These are phyloP conservation scores for Nematostella vectensis DNA, from an alignment of 92 coral and sea anemone species.

Conservation along the genomic window DNA sequence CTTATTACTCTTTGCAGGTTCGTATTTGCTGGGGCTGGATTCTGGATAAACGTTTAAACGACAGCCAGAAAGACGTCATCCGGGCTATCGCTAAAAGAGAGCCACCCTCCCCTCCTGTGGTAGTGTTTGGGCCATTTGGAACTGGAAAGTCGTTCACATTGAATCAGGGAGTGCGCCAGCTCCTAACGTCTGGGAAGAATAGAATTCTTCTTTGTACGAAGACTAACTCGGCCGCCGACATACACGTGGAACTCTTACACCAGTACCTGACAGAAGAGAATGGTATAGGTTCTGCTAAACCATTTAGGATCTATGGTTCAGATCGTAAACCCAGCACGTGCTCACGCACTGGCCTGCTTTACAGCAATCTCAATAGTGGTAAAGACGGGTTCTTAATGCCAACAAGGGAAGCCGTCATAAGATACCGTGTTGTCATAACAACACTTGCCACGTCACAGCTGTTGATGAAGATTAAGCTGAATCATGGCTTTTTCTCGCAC, in stretches of 20 bases:
- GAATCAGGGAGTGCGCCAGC: conserved; percentile 61
- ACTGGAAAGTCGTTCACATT: conserved; percentile 91
- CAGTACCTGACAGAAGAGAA: conserved; percentile 29
- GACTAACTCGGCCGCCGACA: conserved; percentile 90
- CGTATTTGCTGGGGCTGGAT: conserved; percentile 23
- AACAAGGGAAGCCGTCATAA: conserved; percentile 38
- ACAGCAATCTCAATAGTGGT: conserved; percentile 35
- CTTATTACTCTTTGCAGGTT: not conserved
- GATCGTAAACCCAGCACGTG: conserved; percentile 26
- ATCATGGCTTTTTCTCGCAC: conserved; percentile 68
- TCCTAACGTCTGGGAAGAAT: conserved; percentile 41
- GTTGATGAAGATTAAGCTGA: conserved; percentile 43
- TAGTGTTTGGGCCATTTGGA: conserved; percentile 96
- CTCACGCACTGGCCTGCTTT: conserved; percentile 20
- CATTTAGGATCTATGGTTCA: conserved; percentile 51
- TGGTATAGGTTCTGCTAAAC: too few species aligned
- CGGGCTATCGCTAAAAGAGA: conserved; percentile 25
- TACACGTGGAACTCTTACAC: conserved; percentile 64
- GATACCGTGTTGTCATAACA: conserved; percentile 66
- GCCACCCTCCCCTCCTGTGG: conserved; percentile 64
- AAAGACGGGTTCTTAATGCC: conserved; percentile 43
- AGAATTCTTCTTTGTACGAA: conserved; percentile 88
- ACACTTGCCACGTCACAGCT: conserved; percentile 70
- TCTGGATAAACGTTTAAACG: conserved; percentile 48
- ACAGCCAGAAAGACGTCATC: conserved; percentile 43